A percentile compares a stretch with the other conserved stretches of the same genome.
Evolutionary conservation across 1,140 invertebrate genomes (phyloP).

Genomic region (Scylla paramamosain): DNA sequence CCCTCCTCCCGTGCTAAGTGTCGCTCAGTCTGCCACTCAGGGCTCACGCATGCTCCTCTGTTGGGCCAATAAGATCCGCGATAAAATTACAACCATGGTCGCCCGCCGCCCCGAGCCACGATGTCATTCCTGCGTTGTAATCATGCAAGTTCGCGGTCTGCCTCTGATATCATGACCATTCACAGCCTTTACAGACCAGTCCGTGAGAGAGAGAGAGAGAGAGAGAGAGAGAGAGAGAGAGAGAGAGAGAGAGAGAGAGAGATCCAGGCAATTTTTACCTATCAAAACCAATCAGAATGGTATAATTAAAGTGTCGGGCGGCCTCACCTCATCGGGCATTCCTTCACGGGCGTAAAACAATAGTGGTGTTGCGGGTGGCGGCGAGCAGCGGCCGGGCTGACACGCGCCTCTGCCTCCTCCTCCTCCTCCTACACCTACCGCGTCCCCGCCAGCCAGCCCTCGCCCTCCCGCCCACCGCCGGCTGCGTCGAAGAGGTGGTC

Average conservation of each 20-base stretch:
- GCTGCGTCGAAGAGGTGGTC: neutral
- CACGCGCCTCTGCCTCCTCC: neutral
- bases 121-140: neutral
- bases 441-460: neutral
- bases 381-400: neutral
- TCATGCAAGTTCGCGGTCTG: neutral
- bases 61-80: neutral
- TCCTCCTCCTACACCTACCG: neutral
- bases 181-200: too few relatives aligned
- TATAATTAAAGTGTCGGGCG: neutral
- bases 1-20: neutral
- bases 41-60: neutral
- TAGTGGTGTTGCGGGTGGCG: constrained; percentile 2
- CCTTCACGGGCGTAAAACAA: neutral
- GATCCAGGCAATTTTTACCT: neutral
- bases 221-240: too few relatives aligned
- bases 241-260: too few relatives aligned
- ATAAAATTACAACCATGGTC: too few relatives aligned
- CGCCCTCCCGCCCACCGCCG: neutral
- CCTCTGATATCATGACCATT: too few relatives aligned
- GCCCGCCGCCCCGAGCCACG: neutral
- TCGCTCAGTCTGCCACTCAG: neutral
- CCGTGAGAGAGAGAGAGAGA: neutral
- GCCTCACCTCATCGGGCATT: constrained; percentile 3
- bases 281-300: neutral